phyloP scores from a whole-genome alignment of 92 coral and sea anemone genomes.

The Siderastrea radians region DNA sequence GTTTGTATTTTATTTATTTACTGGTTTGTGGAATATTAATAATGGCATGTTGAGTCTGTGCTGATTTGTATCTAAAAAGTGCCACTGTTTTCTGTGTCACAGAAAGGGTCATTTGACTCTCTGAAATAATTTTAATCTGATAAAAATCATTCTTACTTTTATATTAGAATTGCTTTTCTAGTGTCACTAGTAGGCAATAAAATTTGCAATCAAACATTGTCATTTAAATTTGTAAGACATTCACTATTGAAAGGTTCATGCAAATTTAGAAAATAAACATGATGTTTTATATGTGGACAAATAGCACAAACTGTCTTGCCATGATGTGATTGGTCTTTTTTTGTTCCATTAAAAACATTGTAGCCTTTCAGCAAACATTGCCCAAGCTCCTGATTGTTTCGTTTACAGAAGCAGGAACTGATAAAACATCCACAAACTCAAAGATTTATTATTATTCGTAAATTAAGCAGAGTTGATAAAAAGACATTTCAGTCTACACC shows the following conservation, averaged over 20 bases:
- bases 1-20: not conserved
- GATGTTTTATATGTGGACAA: not conserved
- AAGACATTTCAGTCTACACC: not conserved
- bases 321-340: slow-evolving; percentile 15
- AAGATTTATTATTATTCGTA: not conserved
- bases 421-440: not conserved
- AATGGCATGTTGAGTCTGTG: not conserved
- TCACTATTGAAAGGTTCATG: slow-evolving; percentile 7
- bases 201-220: slow-evolving; percentile 8
- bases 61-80: not conserved
- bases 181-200: not conserved
- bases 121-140: not conserved
- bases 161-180: not conserved
- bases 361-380: slow-evolving; percentile 26
- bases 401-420: no score
- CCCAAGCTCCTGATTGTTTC: not conserved
- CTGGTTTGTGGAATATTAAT: not conserved
- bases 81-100: not conserved
- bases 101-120: not conserved
- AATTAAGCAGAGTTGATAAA: not conserved
- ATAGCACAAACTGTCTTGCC: not conserved
- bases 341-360: not conserved
- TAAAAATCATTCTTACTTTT: not conserved
- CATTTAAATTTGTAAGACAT: not conserved
- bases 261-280: slow-evolving; percentile 7